Conservation (phyloP, 2,888 invertebrate genomes). For the Chalcis sispes region DNA sequence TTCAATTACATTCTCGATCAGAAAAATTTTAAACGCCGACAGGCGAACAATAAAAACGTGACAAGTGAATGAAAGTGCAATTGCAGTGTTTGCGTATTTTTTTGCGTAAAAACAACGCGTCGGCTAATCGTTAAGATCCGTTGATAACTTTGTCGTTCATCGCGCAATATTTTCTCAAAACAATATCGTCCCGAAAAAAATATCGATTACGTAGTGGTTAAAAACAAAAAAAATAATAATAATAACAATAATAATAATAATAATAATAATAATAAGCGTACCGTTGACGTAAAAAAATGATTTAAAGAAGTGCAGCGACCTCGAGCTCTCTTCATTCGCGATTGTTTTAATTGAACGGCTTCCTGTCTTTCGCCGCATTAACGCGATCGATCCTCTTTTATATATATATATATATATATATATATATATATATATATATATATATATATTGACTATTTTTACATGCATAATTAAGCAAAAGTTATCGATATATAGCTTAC, state of each 20-base stretch:
- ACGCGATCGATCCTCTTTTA: not conserved
- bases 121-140: no score
- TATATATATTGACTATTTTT: not conserved
- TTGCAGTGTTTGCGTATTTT: no score
- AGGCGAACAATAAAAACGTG: no score
- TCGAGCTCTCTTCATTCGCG: conserved; percentile 16
- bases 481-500: no score
- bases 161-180: conserved; percentile 9
- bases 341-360: conserved; percentile 28
- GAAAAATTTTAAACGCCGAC: no score
- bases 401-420: not conserved
- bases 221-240: no score
- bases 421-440: not conserved
- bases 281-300: not conserved
- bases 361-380: conserved; percentile 5
- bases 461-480: no score
- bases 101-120: no score
- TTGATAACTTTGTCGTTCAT: no score
- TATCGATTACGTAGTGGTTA: no score
- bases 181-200: not conserved
- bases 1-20: no score
- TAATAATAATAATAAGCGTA: not conserved
- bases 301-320: conserved; percentile 50
- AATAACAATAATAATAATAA: not conserved
- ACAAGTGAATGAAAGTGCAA: no score